Evolutionary conservation across 2,113 vertebrate species (phyloP).

Genomic region (Barbus barbus): DNA sequence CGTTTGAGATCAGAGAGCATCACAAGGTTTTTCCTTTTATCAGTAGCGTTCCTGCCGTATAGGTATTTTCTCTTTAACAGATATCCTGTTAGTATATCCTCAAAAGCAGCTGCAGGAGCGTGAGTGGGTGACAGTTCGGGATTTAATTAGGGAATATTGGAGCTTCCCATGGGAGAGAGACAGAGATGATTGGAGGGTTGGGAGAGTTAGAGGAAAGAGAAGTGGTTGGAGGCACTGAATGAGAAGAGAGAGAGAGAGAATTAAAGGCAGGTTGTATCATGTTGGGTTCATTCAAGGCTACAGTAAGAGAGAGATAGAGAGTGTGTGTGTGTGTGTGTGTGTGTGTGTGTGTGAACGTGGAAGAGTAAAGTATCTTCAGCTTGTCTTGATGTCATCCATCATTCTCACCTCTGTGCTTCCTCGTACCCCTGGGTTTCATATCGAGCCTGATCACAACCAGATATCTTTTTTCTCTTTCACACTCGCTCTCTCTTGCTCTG

Average conservation of each 20-base stretch:
- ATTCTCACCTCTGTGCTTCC: too few species aligned
- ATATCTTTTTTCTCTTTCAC: too few species aligned
- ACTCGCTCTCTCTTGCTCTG: too few species aligned
- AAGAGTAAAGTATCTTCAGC: too few species aligned
- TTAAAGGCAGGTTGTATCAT: too few species aligned
- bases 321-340: too few species aligned
- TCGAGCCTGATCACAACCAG: too few species aligned
- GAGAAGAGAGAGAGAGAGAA: neutral
- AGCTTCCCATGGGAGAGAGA: conserved; percentile 16
- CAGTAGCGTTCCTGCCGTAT: neutral
- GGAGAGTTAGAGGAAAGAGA: neutral
- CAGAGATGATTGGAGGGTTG: neutral
- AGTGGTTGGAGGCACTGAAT: neutral
- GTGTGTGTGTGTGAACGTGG: too few species aligned
- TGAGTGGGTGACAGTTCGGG: neutral
- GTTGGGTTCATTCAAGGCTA: too few species aligned
- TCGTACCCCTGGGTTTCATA: too few species aligned
- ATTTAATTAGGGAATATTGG: conserved; percentile 43
- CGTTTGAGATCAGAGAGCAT: neutral
- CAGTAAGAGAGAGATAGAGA: too few species aligned
- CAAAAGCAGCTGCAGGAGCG: conserved; percentile 1
- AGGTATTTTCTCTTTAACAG: conserved; percentile 2
- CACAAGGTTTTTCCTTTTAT: neutral
- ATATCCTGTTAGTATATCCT: neutral
- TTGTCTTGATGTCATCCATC: too few species aligned